Conservation (phyloP, 2,888 invertebrate genomes). For the Dasypolia templi region DNA sequence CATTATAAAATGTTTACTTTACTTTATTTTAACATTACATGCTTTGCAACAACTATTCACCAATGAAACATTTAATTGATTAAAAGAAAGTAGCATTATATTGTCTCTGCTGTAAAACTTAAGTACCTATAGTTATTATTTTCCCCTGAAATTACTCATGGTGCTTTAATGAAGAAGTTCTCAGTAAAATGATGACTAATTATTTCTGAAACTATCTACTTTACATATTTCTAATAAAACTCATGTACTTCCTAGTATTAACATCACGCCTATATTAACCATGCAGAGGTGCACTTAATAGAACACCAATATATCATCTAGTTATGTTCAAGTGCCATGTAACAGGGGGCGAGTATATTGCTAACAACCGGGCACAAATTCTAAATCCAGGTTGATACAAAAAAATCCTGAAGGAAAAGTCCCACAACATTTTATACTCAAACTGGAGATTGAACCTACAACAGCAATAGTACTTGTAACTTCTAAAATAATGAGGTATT, state of each 20-base stretch:
- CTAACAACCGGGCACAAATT: not conserved
- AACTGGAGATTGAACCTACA: not conserved
- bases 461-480: not conserved
- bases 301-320: not conserved
- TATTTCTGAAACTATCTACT: conserved; percentile 11
- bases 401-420: not conserved
- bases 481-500: not conserved
- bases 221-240: conserved; percentile 9
- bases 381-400: not conserved
- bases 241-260: not conserved
- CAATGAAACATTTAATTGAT: not conserved
- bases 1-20: too few relatives aligned
- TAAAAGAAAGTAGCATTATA: not conserved
- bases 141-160: not conserved
- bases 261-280: not conserved
- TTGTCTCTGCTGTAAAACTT: not conserved
- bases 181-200: conserved; percentile 16
- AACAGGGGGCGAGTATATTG: not conserved
- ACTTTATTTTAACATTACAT: too few relatives aligned
- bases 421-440: not conserved
- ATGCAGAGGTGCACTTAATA: too few relatives aligned
- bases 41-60: too few relatives aligned
- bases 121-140: not conserved
- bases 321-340: not conserved
- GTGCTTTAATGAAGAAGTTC: not conserved